Base-by-base conservation (phyloP, 1,140 invertebrate species). In the Drosophila biarmipes region DNA sequence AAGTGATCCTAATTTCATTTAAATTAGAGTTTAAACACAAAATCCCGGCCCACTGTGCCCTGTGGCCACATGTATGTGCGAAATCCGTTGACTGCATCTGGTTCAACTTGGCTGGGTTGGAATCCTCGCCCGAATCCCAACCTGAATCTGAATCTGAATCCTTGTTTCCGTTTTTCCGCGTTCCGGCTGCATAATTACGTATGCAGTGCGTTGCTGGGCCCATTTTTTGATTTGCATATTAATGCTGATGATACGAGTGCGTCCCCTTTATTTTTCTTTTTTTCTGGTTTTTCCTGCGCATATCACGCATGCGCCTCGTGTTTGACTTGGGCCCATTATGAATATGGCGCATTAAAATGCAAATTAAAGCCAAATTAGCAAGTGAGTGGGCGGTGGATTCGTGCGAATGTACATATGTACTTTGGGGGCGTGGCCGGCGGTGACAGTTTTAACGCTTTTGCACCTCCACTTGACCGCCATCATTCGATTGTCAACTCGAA, bases 301-400 rank as follows among this genome's bases (percentile, higher is more conserved):
- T 38, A 87, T 78, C 48, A 78, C 64, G 78, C 81, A 86, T 86
- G 80, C 80, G 80, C 66, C 62, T 37, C 40, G 71, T 76, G 46
- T 37, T 43, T 68, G 62, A 45, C 48, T 69, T 68, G 10, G 38
- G 0, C 43, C 34, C 54, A 82, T 62, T 79, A 82, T 84, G 68
- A 85, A 76, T 78, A 76, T 76, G 49, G 78, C 78, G 69, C 66
- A 86, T 87, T 86, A 82, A 86, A 82, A 86, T 87, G 82, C 74
- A 87, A 86, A 86, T 86, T 86, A 82, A 86, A 87, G 64, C 42
- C 62, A 76, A 86, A 82, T 86, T 86, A 86, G 78, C 82, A 87
- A 75, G 66, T 61, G 64, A 49, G 40, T 29, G 40, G 24, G 40
- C 8, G 24, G 21, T 14, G 57, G 17, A 29, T 19, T 43, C 35